A percentile compares a stretch with the other conserved stretches of the same genome.
Conservation (phyloP, 2,888 invertebrate genomes). For the Apamea crenata region DNA sequence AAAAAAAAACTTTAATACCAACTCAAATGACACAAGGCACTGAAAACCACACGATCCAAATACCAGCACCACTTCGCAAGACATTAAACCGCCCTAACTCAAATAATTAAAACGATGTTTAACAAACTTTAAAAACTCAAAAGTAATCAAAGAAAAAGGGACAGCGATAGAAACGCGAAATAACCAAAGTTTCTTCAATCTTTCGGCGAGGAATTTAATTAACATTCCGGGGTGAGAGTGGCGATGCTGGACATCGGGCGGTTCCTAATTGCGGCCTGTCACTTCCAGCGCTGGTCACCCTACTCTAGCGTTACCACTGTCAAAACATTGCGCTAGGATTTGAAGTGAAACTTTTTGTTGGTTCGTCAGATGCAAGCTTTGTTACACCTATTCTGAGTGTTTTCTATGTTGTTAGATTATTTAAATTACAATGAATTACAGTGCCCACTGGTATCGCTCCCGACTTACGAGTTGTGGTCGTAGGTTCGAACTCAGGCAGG, state of each 20-base stretch:
- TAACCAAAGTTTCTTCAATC: constrained; percentile 77
- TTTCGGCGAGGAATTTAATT: constrained; percentile 83
- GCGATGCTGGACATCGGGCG: constrained; percentile 73
- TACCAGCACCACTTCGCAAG: not conserved
- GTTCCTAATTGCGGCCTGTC: constrained; percentile 83
- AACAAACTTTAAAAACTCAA: constrained; percentile 64
- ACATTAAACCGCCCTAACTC: constrained; percentile 25
- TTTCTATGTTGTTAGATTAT: not conserved
- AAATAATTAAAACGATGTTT: constrained; percentile 50
- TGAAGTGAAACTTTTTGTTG: constrained; percentile 64
- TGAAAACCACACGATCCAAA: not conserved
- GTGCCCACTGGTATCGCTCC: too few species aligned
- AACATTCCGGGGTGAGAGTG: constrained; percentile 76
- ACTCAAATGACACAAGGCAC: not conserved
- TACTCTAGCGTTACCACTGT: constrained; percentile 69
- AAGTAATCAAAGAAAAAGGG: constrained; percentile 76
- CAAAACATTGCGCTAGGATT: constrained; percentile 74
- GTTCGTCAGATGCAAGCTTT: constrained; percentile 48
- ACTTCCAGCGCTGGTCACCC: constrained; percentile 76
- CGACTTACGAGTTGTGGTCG: too few species aligned
- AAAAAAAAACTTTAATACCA: not conserved
- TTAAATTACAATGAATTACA: not conserved
- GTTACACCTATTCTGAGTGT: constrained; percentile 15
- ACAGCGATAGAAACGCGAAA: constrained; percentile 74
- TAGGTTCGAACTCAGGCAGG: too few species aligned